These are phyloP conservation scores for Drosophila varians DNA, from an alignment of 1,140 invertebrate genomes.

Conservation along the genomic window DNA sequence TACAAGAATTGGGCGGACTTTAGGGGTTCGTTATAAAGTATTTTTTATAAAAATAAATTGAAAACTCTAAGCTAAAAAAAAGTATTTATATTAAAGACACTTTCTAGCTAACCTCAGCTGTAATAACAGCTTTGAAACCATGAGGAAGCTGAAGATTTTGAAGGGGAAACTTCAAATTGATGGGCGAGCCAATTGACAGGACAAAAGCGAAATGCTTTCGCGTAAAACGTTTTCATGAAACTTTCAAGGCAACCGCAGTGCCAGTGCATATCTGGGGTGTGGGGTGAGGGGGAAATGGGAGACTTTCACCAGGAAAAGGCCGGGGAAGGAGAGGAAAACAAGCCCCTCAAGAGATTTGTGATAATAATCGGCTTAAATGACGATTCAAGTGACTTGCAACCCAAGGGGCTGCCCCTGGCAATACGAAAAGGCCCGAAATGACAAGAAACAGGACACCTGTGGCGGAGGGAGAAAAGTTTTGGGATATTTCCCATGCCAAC, in stretches of 20 bases:
- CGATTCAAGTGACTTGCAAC: constrained; percentile 38
- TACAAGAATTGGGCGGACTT: not conserved
- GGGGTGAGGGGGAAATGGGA: not conserved
- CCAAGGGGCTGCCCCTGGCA: constrained; percentile 9
- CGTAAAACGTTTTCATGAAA: constrained; percentile 37
- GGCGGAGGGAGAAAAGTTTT: constrained; percentile 6
- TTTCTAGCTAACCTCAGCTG: not conserved
- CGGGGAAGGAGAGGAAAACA: not conserved
- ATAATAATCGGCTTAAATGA: constrained; percentile 74
- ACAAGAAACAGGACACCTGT: constrained; percentile 34
- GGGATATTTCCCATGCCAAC: not conserved
- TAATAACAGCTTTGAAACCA: not conserved
- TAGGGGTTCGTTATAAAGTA: too few species aligned
- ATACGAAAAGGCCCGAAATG: constrained; percentile 11
- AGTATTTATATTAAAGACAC: not conserved
- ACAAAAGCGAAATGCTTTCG: constrained; percentile 31
- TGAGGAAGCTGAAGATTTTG: constrained; percentile 11
- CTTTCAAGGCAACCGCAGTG: constrained; percentile 15
- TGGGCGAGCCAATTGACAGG: constrained; percentile 44
- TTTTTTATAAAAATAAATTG: too few species aligned
- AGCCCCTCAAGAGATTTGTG: constrained; percentile 44
- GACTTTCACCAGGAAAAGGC: not conserved
- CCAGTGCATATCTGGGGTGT: constrained; percentile 15
- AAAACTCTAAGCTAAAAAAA: too few species aligned
- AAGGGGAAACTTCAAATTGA: constrained; percentile 27